Evolutionary conservation across 2,797 vertebrate species (phyloP).

Genomic region (Spondyliosoma cantharus): DNA sequence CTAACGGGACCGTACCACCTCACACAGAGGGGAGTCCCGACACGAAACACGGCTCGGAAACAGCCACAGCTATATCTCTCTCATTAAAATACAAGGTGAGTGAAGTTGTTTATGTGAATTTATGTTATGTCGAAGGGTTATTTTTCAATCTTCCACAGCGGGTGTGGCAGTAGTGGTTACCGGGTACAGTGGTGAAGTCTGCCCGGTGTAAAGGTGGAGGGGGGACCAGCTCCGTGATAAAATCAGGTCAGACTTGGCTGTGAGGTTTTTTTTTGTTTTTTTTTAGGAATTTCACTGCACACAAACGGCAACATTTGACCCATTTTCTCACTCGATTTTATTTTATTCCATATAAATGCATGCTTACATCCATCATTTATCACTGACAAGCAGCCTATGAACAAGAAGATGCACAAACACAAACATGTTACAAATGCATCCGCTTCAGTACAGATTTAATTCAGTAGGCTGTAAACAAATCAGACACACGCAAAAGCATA

Average conservation of each 20-base stretch:
- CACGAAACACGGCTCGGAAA: neutral
- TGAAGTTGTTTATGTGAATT: fast-evolving
- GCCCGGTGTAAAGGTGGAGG: conserved; percentile 5
- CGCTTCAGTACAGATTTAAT: too few relatives aligned
- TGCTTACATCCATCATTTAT: neutral
- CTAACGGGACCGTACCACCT: conserved; percentile 83
- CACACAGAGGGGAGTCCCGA: conserved; percentile 51
- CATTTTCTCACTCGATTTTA: conserved; percentile 8
- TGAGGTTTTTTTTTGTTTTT: neutral
- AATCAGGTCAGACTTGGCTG: conserved; percentile 34
- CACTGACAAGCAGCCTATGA: neutral
- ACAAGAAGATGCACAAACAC: neutral
- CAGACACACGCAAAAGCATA: neutral
- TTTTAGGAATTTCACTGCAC: conserved; percentile 29
- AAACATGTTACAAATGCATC: neutral
- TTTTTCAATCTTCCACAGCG: neutral
- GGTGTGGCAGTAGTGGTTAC: neutral
- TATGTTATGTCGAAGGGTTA: neutral
- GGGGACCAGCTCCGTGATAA: conserved; percentile 1
- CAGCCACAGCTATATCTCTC: fast-evolving
- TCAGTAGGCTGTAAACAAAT: neutral
- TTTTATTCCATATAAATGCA: conserved; percentile 4
- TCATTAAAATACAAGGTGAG: neutral
- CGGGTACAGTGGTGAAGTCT: conserved; percentile 8
- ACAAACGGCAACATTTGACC: neutral